Evolutionary conservation across 1,140 invertebrate genomes (phyloP), one percentile per base, ranked within the genome.

Genomic region (Brachionus asplanchnoidis): DNA sequence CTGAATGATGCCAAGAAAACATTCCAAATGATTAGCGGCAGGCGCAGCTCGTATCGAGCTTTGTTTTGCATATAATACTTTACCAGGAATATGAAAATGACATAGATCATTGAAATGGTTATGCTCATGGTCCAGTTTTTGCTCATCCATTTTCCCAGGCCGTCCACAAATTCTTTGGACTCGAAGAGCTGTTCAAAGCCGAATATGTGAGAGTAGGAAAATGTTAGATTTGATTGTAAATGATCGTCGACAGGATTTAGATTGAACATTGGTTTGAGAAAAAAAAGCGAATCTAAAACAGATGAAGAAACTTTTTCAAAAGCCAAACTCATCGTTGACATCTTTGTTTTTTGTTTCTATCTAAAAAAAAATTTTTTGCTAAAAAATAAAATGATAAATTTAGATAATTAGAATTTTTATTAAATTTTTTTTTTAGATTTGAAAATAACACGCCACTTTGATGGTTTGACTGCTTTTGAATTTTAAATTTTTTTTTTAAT

Each of bases 91-190:
- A 99, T 95, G 44, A 96, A 90, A 26, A 96, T 91, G 92, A 99
- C 94, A 88, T 99, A 99, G 84, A 95, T 91, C 79, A 93, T 94
- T 68, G 95, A 79, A 75, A 89, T 87, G 20, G 88, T 85, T 89
- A 98, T 95, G 65, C 94, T 95, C 88, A 94, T 93, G 53, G 94
- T 95, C 97, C 97, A 99, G 89, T 98, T 95, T 85, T 95, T 92
- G 60, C 93, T 92, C 96, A 99, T 98, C 95, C 97, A 99, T 75
- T 46, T 40, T 42, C 79, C 79, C n/a, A 82, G 36, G 28, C 9
- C 42, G 12, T 82, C 53, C 0, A 82, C 79, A 36, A 82, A 82
- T 44, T 82, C 79, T 23, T n/a, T 12, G 14, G 79, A 82, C n/a
- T 82, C 79, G 12, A 82, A 82, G 5, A 82, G 20, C 23, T 36